Conservation (phyloP, 2,113 vertebrate species). For the Microcebus jonahi region DNA sequence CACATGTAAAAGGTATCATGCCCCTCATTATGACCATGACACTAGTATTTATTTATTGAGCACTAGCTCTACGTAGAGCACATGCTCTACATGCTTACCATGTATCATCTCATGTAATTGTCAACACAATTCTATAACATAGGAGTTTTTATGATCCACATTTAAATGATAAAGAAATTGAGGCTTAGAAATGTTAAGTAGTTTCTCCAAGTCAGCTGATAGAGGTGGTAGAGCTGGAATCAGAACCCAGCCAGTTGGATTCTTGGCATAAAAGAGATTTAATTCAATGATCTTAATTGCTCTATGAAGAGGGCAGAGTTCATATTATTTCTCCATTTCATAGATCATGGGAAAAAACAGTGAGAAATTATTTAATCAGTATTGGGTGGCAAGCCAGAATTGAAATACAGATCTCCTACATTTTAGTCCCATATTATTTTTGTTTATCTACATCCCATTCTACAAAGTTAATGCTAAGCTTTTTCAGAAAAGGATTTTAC, state of each 20-base stretch:
- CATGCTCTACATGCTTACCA: neutral
- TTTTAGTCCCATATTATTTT: neutral
- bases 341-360: neutral
- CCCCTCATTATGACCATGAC: neutral
- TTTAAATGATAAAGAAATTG: neutral
- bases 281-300: neutral
- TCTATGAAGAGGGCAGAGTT: neutral
- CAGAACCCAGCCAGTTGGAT: neutral
- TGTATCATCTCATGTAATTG: neutral
- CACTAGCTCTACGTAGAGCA: too few relatives aligned
- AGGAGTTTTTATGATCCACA: neutral
- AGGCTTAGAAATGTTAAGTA: neutral
- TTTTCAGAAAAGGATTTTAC: neutral
- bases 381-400: neutral
- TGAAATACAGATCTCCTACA: neutral
- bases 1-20: neutral
- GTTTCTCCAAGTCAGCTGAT: neutral
- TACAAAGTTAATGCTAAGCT: neutral
- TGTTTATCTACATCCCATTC: neutral
- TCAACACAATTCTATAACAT: neutral
- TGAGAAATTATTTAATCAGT: neutral
- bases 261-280: neutral
- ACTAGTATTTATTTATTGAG: neutral
- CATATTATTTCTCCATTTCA: neutral
- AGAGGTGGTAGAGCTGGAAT: neutral